Evolutionary conservation across 2,888 invertebrate genomes (phyloP).

Genomic region (Hemicrepidius hirtus): DNA sequence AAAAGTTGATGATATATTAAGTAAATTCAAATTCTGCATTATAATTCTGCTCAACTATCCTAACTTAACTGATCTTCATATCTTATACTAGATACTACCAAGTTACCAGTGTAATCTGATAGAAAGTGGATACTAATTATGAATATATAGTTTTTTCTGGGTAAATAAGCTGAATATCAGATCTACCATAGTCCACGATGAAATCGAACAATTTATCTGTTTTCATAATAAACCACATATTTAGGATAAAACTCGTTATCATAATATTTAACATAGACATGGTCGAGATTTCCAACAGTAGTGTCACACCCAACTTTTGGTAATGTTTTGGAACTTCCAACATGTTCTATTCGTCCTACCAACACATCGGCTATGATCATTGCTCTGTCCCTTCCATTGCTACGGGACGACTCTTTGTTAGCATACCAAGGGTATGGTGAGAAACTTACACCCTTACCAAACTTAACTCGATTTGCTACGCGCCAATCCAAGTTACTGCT

Average conservation of each 20-base stretch:
- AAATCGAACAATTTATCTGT: background rate
- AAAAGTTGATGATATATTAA: too few species aligned
- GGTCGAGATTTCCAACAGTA: conserved; percentile 58
- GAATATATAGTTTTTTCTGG: too few species aligned
- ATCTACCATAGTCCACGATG: background rate
- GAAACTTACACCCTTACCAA: conserved; percentile 66
- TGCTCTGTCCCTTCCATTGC: conserved; percentile 58
- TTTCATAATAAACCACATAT: conserved; percentile 63
- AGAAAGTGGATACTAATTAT: too few species aligned
- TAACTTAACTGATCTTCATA: too few species aligned
- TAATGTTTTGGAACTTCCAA: conserved; percentile 46
- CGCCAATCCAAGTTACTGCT: conserved; percentile 65
- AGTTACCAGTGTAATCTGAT: too few species aligned
- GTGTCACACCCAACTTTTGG: conserved; percentile 64
- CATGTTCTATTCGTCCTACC: conserved; percentile 57
- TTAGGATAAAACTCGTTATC: conserved; percentile 68
- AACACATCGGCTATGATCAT: conserved; percentile 65
- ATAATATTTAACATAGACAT: conserved; percentile 67
- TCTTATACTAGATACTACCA: too few species aligned
- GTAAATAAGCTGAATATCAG: too few species aligned
- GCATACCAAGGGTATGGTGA: conserved; percentile 61
- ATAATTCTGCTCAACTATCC: too few species aligned
- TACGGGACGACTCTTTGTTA: conserved; percentile 58
- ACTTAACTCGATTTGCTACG: conserved; percentile 57
- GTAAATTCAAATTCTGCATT: too few species aligned